These are phyloP conservation scores for Herpetotheres cachinnans DNA, from an alignment of 2,113 vertebrate species.

Conservation along the genomic window DNA sequence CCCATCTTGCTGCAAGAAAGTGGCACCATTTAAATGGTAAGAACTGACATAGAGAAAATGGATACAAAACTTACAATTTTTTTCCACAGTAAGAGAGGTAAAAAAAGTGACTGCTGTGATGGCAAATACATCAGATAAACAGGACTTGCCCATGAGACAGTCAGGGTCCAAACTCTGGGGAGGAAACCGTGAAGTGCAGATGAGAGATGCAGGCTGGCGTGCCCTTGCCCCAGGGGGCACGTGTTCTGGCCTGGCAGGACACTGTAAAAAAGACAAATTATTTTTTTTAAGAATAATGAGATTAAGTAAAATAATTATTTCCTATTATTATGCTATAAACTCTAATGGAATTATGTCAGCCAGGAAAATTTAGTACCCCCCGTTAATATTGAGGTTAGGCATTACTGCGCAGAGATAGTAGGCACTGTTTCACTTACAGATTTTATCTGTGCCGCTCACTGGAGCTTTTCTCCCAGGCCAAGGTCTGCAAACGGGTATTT, in stretches of 20 bases:
- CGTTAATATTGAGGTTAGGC: background rate
- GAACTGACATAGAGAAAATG: background rate
- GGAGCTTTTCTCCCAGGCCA: background rate
- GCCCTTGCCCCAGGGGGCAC: fast-evolving
- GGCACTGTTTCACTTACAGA: background rate
- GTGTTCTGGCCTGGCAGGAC: background rate
- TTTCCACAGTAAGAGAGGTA: background rate
- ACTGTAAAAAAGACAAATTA: too few relatives aligned
- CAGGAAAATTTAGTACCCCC: background rate
- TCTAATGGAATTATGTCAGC: background rate
- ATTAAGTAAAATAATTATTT: background rate
- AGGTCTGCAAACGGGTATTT: background rate
- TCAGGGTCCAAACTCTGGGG: background rate
- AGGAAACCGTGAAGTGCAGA: background rate
- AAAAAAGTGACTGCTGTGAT: background rate
- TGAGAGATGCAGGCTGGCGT: background rate
- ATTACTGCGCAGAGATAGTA: background rate
- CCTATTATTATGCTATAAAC: background rate
- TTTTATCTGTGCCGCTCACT: background rate
- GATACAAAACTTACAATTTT: background rate
- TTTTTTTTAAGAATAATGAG: background rate
- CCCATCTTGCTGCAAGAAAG: background rate
- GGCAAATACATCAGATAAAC: background rate
- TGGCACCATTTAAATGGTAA: background rate
- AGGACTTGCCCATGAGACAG: background rate